Evolutionary conservation across 2,113 vertebrate species (phyloP).

Genomic region (Gavialis gangeticus): DNA sequence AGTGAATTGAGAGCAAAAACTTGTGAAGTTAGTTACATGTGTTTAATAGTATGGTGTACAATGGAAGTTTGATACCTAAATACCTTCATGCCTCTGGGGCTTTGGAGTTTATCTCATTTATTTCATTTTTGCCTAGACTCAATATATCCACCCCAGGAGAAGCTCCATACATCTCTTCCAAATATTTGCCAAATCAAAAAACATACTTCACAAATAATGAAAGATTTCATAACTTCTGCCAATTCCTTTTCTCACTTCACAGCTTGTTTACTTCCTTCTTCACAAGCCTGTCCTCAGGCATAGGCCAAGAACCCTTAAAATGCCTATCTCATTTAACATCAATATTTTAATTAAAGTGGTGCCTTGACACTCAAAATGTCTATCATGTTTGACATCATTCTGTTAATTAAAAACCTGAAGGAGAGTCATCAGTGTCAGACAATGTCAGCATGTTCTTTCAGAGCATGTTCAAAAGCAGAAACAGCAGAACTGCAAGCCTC

Average conservation of each 20-base stretch:
- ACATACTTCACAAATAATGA: neutral
- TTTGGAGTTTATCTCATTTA: too few relatives aligned
- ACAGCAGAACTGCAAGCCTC: neutral
- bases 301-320: neutral
- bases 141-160: neutral
- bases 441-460: neutral
- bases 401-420: constrained; percentile 16
- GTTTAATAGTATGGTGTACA: too few relatives aligned
- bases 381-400: neutral
- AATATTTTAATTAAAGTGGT: neutral
- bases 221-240: neutral
- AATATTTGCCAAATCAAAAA: neutral
- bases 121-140: neutral
- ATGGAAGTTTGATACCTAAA: too few relatives aligned
- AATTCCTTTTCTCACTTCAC: neutral
- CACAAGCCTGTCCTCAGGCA: neutral
- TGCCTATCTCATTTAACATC: constrained; percentile 8
- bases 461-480: neutral
- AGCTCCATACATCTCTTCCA: neutral
- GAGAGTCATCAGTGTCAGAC: neutral
- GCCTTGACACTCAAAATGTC: neutral
- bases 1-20: neutral
- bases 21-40: too few relatives aligned
- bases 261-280: neutral
- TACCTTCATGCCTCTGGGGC: too few relatives aligned